phyloP scores from a whole-genome alignment of 2,113 vertebrate genomes.

The Ophiodon elongatus region DNA sequence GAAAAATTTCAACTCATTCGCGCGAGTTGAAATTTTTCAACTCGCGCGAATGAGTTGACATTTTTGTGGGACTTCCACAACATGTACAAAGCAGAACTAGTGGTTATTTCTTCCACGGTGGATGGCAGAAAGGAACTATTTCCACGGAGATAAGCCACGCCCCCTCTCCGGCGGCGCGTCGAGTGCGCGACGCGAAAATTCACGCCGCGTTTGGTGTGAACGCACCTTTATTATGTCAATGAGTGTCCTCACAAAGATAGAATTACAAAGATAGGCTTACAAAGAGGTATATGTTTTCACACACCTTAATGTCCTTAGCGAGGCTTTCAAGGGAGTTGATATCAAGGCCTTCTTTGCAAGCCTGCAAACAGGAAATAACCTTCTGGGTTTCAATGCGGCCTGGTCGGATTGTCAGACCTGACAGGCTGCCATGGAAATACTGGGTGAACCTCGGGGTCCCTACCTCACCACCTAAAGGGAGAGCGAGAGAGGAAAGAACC shows the following conservation, averaged over 20 bases:
- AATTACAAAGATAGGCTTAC: background rate
- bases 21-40: too few species aligned
- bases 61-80: too few species aligned
- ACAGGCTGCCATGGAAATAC: conserved; percentile 96
- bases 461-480: conserved; percentile 90
- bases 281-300: background rate
- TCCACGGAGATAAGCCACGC: too few species aligned
- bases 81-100: too few species aligned
- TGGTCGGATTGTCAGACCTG: conserved; percentile 94
- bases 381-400: conserved; percentile 97
- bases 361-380: conserved; percentile 98
- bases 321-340: conserved; percentile 96
- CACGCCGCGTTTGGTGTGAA: too few species aligned
- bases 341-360: conserved; percentile 98
- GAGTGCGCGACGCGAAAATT: too few species aligned
- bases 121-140: too few species aligned
- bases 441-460: conserved; percentile 94
- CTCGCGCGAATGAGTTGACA: too few species aligned
- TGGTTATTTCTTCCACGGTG: too few species aligned
- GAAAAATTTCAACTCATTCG: too few species aligned
- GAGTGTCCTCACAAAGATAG: background rate
- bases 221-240: background rate
- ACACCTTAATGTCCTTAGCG: conserved; percentile 95
- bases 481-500: background rate
- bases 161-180: too few species aligned